phyloP scores from a whole-genome alignment of 2,888 invertebrate species.

The Tupiocoris notatus region DNA sequence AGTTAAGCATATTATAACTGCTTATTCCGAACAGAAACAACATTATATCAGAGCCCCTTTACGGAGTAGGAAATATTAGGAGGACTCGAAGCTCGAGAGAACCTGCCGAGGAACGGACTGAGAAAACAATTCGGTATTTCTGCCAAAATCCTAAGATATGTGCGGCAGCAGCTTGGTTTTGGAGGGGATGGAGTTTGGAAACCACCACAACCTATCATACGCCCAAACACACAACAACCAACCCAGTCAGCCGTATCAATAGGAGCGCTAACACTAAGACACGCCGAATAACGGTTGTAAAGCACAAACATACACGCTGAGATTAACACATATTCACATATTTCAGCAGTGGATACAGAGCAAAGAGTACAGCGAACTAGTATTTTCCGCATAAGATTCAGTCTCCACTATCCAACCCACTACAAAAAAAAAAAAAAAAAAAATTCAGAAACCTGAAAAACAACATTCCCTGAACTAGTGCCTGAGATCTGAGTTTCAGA shows the following conservation, averaged over 20 bases:
- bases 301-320: background rate
- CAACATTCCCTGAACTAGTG: no score
- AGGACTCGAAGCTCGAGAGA: background rate
- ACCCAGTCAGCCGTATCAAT: background rate
- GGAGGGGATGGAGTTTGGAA: background rate
- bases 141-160: slow-evolving; percentile 33
- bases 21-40: background rate
- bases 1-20: no score
- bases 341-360: no score
- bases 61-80: background rate
- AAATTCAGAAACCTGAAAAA: no score
- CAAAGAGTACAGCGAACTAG: no score
- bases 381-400: no score
- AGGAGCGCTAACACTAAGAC: background rate
- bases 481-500: no score
- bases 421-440: no score
- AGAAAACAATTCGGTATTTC: slow-evolving; percentile 27
- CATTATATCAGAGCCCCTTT: background rate
- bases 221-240: background rate
- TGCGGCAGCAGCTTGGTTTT: background rate
- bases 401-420: no score
- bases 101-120: background rate
- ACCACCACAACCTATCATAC: background rate
- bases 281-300: background rate
- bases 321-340: no score